These are phyloP conservation scores for Arrhamphus sclerolepis DNA, from an alignment of 2,797 vertebrate species.

Conservation along the genomic window DNA sequence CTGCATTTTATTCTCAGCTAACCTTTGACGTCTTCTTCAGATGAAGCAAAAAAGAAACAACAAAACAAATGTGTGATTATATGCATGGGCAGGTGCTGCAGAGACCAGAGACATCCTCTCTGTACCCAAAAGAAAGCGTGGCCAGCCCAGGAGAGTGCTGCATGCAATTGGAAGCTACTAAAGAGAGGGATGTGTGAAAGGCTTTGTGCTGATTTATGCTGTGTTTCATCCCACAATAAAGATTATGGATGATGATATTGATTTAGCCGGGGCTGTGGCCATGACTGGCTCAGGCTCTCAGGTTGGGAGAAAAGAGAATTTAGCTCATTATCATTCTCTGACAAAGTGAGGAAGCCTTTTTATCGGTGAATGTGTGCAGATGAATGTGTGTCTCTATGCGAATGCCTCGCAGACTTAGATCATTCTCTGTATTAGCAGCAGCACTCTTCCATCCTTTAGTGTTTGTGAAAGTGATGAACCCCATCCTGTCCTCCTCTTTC, in stretches of 20 bases:
- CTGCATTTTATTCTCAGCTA: conserved; percentile 12
- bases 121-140: conserved; percentile 54
- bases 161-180: conserved; percentile 59
- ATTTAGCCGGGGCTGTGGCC: conserved; percentile 72
- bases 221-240: conserved; percentile 81
- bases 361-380: conserved; percentile 35
- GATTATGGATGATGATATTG: conserved; percentile 82
- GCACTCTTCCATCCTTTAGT: conserved; percentile 57
- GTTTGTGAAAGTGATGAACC: conserved; percentile 65
- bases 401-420: conserved; percentile 62
- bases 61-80: conserved; percentile 36
- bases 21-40: conserved; percentile 41
- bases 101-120: conserved; percentile 44
- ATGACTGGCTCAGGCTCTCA: conserved; percentile 74
- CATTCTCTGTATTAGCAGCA: conserved; percentile 69
- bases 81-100: conserved; percentile 40
- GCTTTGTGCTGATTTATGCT: conserved; percentile 79
- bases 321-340: conserved; percentile 75
- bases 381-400: conserved; percentile 38
- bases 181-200: conserved; percentile 71
- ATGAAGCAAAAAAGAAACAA: conserved; percentile 32
- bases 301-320: conserved; percentile 72
- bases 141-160: conserved; percentile 64
- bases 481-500: conserved; percentile 64
- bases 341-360: conserved; percentile 56